phyloP scores from a whole-genome alignment of 2,888 invertebrate species.

The Bugula neritina region DNA sequence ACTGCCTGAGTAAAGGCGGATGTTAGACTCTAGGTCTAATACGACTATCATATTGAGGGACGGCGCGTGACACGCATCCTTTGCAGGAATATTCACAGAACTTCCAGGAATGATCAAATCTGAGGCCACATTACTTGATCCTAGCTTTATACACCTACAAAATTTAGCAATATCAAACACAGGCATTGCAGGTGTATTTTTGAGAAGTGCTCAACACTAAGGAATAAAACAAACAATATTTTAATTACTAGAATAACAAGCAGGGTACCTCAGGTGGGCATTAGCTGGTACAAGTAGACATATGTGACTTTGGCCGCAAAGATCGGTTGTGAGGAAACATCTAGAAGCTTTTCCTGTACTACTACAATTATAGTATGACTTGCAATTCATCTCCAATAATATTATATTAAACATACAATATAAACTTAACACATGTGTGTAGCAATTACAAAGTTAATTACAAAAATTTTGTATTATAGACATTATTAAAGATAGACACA shows the following conservation, averaged over 20 bases:
- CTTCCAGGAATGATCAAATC: constrained; percentile 71
- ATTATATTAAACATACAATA: too few species aligned
- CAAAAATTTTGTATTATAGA: too few species aligned
- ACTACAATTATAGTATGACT: too few species aligned
- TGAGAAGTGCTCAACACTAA: neutral
- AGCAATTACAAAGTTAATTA: too few species aligned
- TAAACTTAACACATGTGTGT: too few species aligned
- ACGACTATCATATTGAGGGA: constrained; percentile 76
- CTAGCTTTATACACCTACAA: constrained; percentile 52
- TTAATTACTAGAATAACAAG: neutral
- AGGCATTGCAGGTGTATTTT: neutral
- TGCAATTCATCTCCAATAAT: too few species aligned
- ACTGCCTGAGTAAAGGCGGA: constrained; percentile 77
- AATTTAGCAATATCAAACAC: neutral
- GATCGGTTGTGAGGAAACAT: constrained; percentile 76
- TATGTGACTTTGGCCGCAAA: constrained; percentile 76
- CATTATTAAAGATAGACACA: too few species aligned
- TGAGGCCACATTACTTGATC: constrained; percentile 50
- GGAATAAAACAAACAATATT: neutral
- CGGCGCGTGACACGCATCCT: constrained; percentile 74
- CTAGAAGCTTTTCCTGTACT: constrained; percentile 61
- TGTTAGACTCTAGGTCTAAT: constrained; percentile 70
- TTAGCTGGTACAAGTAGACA: constrained; percentile 64
- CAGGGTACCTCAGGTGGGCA: neutral
- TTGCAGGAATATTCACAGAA: constrained; percentile 67